Conservation (phyloP, 2,888 invertebrate genomes). For the Tetragnatha montana region DNA sequence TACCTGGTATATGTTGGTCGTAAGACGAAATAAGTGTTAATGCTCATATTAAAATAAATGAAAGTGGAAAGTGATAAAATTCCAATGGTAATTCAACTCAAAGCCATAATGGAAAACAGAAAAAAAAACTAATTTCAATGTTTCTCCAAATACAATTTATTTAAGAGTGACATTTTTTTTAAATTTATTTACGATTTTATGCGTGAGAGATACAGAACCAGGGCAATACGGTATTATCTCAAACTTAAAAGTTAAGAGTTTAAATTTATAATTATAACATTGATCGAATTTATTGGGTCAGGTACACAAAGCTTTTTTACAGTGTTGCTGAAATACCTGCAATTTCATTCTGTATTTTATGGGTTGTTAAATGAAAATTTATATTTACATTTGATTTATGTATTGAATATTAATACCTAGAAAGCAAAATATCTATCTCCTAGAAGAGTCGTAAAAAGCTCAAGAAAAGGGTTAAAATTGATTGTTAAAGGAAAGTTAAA, state of each 20-base stretch:
- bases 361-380: not conserved
- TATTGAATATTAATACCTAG: no score
- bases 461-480: no score
- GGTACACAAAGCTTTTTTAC: conserved; percentile 16
- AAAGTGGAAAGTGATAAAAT: not conserved
- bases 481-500: no score
- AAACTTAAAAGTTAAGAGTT: conserved; percentile 21
- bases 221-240: conserved; percentile 67
- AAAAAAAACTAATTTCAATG: conserved; percentile 5
- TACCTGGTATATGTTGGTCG: no score
- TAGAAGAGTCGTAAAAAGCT: no score
- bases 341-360: not conserved
- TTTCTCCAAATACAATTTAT: conserved; percentile 49
- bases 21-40: no score
- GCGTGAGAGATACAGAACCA: conserved; percentile 60
- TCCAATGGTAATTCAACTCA: not conserved
- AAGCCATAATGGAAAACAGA: not conserved
- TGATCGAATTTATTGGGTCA: not conserved
- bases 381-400: not conserved
- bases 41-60: no score
- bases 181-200: conserved; percentile 50
- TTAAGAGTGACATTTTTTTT: conserved; percentile 51
- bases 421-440: no score
- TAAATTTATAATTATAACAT: conserved; percentile 15
- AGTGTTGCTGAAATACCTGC: not conserved